Conservation (phyloP, 2,888 invertebrate species). For the Eulithis prunata region DNA sequence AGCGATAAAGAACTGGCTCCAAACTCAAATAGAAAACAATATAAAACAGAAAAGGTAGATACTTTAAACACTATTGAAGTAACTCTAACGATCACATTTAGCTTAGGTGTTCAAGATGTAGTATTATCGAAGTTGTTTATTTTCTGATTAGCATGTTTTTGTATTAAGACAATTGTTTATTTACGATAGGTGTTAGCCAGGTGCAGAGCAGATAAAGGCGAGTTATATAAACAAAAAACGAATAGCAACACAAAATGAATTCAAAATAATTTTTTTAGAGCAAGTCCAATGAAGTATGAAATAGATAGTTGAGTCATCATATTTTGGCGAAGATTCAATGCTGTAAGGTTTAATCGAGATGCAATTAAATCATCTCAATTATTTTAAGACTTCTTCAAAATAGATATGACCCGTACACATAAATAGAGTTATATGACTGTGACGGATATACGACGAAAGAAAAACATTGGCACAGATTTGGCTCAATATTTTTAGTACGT, state of each 20-base stretch:
- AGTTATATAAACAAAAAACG: constrained; percentile 7
- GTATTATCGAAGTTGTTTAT: constrained; percentile 10
- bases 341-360: constrained; percentile 20
- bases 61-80: not conserved
- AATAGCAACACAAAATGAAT: not conserved
- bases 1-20: not conserved
- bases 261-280: not conserved
- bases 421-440: constrained; percentile 1
- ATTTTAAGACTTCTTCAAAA: constrained; percentile 21
- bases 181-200: constrained; percentile 32
- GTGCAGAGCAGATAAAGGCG: constrained; percentile 41
- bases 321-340: constrained; percentile 27
- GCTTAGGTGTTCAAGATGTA: not conserved
- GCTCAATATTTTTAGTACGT: not conserved
- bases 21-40: not conserved
- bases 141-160: constrained; percentile 17
- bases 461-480: constrained; percentile 5
- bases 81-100: not conserved
- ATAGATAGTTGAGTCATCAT: constrained; percentile 4
- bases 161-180: constrained; percentile 17
- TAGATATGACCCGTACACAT: constrained; percentile 14
- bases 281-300: not conserved
- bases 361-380: constrained; percentile 20
- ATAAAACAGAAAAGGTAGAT: not conserved
- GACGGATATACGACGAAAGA: constrained; percentile 2